Conservation (phyloP, 2,888 invertebrate genomes). For the Lasius fuliginosus region DNA sequence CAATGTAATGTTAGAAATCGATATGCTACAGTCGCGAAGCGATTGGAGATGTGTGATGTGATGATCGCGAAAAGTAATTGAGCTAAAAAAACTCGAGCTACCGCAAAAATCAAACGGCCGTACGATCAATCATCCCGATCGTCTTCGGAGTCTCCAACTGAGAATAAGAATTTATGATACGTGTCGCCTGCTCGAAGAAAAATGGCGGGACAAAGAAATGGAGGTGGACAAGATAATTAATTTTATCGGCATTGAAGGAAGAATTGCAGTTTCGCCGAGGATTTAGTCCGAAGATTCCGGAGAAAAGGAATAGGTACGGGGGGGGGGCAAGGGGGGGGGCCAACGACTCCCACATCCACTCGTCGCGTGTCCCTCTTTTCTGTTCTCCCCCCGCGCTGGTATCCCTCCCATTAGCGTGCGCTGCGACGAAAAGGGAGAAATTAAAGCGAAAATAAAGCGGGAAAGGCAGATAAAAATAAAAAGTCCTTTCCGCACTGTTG, state of each 20-base stretch:
- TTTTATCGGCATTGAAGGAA: slow-evolving; percentile 72
- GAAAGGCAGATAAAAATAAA: slow-evolving; percentile 73
- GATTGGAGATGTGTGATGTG: neutral
- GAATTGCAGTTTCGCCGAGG: slow-evolving; percentile 71
- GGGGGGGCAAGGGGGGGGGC: neutral
- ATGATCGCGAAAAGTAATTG: neutral
- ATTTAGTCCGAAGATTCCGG: slow-evolving; percentile 52
- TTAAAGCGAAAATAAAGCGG: slow-evolving; percentile 76
- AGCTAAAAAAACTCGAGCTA: neutral
- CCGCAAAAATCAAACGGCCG: neutral
- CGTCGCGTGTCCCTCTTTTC: slow-evolving; percentile 29
- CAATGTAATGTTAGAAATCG: neutral
- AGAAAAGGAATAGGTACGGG: slow-evolving; percentile 56
- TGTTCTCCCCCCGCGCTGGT: slow-evolving; percentile 35
- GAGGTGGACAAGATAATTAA: slow-evolving; percentile 71
- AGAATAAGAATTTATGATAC: slow-evolving; percentile 62
- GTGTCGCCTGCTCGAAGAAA: slow-evolving; percentile 40
- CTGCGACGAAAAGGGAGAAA: slow-evolving; percentile 77
- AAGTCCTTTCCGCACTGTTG: slow-evolving; percentile 60
- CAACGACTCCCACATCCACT: slow-evolving; percentile 61
- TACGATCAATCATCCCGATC: neutral
- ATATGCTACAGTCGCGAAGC: neutral
- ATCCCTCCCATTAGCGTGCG: slow-evolving; percentile 69
- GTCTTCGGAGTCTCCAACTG: neutral
- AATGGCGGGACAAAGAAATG: slow-evolving; percentile 53